phyloP scores from a whole-genome alignment of 2,888 invertebrate species.

The Apamea sordens region DNA sequence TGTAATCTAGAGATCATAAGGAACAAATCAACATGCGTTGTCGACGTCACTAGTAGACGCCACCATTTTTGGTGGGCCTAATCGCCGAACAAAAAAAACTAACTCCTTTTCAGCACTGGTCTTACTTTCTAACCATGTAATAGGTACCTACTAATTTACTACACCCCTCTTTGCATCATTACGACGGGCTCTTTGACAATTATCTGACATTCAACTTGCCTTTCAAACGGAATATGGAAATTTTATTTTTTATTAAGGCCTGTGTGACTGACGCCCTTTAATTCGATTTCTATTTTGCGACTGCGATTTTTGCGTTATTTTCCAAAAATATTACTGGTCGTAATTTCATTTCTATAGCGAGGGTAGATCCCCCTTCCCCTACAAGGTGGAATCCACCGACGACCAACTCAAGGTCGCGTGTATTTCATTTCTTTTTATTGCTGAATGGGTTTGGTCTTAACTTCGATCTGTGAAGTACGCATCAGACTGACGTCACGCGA shows the following conservation, averaged over 20 bases:
- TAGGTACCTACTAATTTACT: background rate
- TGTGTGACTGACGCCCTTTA: background rate
- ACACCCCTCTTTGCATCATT: conserved; percentile 30
- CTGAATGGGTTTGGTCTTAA: too few relatives aligned
- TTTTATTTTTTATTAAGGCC: conserved; percentile 7
- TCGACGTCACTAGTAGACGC: too few relatives aligned
- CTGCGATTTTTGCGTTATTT: background rate
- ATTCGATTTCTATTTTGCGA: conserved; percentile 8
- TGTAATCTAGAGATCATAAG: too few relatives aligned
- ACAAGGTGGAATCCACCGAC: background rate
- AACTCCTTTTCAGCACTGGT: background rate
- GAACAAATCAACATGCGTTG: too few relatives aligned
- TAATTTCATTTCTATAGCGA: background rate
- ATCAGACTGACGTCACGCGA: too few relatives aligned
- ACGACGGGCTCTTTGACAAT: conserved; percentile 39
- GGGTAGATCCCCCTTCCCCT: background rate
- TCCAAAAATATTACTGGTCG: background rate
- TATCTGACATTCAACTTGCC: conserved; percentile 21
- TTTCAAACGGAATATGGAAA: conserved; percentile 1
- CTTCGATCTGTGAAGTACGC: too few relatives aligned
- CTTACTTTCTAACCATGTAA: background rate
- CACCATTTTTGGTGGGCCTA: too few relatives aligned
- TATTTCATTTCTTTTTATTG: background rate
- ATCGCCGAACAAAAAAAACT: too few relatives aligned
- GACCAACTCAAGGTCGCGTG: background rate